phyloP scores from a whole-genome alignment of 2,113 vertebrate genomes.

The Loxodonta africana region DNA sequence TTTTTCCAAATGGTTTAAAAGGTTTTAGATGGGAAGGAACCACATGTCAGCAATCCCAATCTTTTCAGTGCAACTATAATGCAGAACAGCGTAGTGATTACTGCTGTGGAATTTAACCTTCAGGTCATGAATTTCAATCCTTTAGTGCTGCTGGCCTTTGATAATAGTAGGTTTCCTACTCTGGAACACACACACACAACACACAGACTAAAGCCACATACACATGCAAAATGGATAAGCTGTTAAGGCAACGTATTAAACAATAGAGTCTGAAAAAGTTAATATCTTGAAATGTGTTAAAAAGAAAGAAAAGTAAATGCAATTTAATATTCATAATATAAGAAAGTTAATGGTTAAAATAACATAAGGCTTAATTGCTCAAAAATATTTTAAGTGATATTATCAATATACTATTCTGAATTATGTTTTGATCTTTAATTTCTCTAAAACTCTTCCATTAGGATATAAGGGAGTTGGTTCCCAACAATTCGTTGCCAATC shows the following conservation, averaged over 20 bases:
- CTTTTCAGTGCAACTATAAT: slow-evolving; percentile 76
- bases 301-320: neutral
- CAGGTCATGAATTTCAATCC: slow-evolving; percentile 72
- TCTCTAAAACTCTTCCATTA: neutral
- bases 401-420: neutral
- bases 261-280: slow-evolving; percentile 3
- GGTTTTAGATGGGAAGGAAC: slow-evolving; percentile 72
- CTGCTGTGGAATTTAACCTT: slow-evolving; percentile 78
- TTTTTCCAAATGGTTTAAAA: slow-evolving; percentile 69
- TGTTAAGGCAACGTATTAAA: slow-evolving; percentile 5
- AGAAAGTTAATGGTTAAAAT: neutral
- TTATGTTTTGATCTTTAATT: neutral
- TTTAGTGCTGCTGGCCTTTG: slow-evolving; percentile 62
- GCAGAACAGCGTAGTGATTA: slow-evolving; percentile 75
- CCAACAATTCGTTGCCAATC: neutral
- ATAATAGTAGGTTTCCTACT: slow-evolving; percentile 68
- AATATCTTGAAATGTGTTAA: neutral
- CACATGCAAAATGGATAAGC: neutral
- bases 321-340: neutral
- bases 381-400: slow-evolving; percentile 4
- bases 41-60: slow-evolving; percentile 64
- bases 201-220: neutral
- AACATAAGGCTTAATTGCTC: neutral
- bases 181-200: neutral
- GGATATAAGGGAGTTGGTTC: neutral